Base-by-base conservation (phyloP, 92 coral and sea anemone genomes). In the Phymanthus crucifer region DNA sequence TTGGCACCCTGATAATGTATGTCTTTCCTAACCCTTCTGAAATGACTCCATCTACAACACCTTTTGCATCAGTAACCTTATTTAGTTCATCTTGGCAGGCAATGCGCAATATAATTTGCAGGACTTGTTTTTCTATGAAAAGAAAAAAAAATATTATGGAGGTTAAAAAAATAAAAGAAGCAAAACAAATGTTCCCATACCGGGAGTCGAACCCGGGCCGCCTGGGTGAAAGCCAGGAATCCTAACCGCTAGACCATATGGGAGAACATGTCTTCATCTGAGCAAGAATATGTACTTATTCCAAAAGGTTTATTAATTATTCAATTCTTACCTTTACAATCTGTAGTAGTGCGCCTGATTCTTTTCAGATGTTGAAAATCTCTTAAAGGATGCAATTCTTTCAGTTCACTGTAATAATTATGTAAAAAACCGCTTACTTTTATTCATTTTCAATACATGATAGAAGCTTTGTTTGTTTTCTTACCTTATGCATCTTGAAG, bases 201-300 rank as follows among this genome's bases (percentile, higher is more conserved):
- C 97, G 97, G 97, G 97, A 92, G 91, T 92, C 97, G 97, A 92
- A 93, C 97, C 94, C 97, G 92, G 97, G 97, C 97, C 97, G 94
- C 92, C 92, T 93, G 97, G 97, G 97, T 92, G 93, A 92, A 89
- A 89, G 82, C 98, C 98, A 95, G 96, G 94, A 95, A 95, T 95
- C 99, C 99, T 95, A 93, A 95, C 99, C 99, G 91, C 99, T 95
- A 95, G 99, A 95, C 99, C 99, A 95, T 89, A 95, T 93, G 98
- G 98, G 98, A 95, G 72, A 81, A 66, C 83, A 77, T 91, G 65
- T 14, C 2, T 0, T 0, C 0, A 1, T 23, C 5, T 0, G 14
- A 0, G 13, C 0, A 18, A 24, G 23, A 14, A 29, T 3, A 61
- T 0, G 32, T 0, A 12, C 24, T 38, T 77, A 56, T 77, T 61